Evolutionary conservation across 2,113 vertebrate genomes (phyloP), one percentile per base, ranked within the genome.

Genomic region (Sander lucioperca): DNA sequence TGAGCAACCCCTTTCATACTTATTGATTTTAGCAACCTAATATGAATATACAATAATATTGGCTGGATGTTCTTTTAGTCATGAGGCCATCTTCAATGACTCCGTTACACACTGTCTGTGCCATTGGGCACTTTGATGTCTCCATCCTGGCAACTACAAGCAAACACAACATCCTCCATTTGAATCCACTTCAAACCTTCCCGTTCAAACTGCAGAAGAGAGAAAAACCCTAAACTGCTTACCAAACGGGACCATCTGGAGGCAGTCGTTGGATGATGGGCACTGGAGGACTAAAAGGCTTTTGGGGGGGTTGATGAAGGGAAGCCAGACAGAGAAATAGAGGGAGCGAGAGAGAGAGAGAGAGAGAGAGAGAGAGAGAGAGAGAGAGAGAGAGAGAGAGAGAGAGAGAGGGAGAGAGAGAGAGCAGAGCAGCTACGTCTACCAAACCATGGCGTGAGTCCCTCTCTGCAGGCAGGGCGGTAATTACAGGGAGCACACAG

Each of bases 401-500:
- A 39, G 39, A 63, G 54, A 74, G 45, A 85, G 67, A 51, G 67
- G 86, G 53, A 77, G 25, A n/a, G 25, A 21, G 12, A 51, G 48
- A 65, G 11, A 71, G 50, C 0, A 30, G 43, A 67, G 82, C 69
- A 74, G 76, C 83, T 84, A 67, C 36, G 45, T 77, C 83, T 72
- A 77, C 53, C 43, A 84, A 89, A 89, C 88, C 88, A 70, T 90
- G 92, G 72, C 73, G 80, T 75, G 88, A 88, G 88, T 90, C 78
- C 57, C 76, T 74, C 84, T 89, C 78, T 80, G 78, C 65, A 82
- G 83, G 65, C 86, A 64, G 79, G 86, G 62, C 56, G 56, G 80
- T 95, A 95, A 96, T 95, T 95, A 96, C 93, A 95, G 93, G 92
- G 92, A 80, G 23, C 82, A 72, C 72, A 71, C 61, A 63, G 79